Evolutionary conservation across 2,797 vertebrate genomes (phyloP), one percentile per base, ranked within the genome.

Genomic region (Euthynnus affinis): DNA sequence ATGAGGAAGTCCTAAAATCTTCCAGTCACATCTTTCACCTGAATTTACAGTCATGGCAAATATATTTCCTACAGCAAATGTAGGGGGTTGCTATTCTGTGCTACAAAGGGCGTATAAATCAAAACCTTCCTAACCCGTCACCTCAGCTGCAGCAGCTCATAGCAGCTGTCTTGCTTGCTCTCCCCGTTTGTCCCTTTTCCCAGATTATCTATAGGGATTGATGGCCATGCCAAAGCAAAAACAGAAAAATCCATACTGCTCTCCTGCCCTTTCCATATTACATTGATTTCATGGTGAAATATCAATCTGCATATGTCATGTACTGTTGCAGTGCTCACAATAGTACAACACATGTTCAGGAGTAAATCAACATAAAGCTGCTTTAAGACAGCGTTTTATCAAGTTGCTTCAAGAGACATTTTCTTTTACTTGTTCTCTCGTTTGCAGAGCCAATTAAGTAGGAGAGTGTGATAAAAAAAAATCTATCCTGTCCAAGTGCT

Each of bases 221-320:
- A 94, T 95, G 87, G 67, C 81, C 64, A 56, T 76, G 84, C 78
- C 90, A 90, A 75, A 82, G 80, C 82, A 87, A 84, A 91, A 88
- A 75, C 70, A 56, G 71, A 80, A 88, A 92, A 92, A 92, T 92
- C 91, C 81, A 92, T 93, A 89, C 57, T 17, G 4, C 83, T 85
- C 83, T 58, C 60, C 65, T 82, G 82, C 82, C 85, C 88, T 89
- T 90, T 92, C 83, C 69, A 86, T 88, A 76, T 80, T 62, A 51
- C 75, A 94, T 93, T 79, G 91, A 94, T 94, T 91, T 81, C 49
- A 37, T 78, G 20, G 73, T 91, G 76, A 90, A 90, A 85, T 90
- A 92, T 92, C 85, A 86, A 90, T 93, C 86, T 89, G 77, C 86
- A 89, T 89, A 85, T 85, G 88, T 80, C 77, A 65, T 89, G 80